Conservation (phyloP, 2,797 vertebrate genomes). For the Hydrophis major region DNA sequence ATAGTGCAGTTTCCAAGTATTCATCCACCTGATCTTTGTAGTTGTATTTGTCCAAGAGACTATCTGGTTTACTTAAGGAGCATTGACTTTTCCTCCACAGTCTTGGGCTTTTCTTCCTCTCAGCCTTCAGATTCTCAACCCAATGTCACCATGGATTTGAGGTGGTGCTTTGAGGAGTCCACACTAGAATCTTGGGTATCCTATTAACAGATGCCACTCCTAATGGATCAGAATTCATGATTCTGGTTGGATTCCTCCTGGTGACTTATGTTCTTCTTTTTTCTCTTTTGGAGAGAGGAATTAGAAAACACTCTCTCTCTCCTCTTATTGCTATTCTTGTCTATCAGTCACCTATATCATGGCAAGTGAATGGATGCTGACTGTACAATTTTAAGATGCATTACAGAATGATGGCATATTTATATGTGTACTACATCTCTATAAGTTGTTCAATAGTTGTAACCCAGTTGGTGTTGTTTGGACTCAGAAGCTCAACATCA, state of each 20-base stretch:
- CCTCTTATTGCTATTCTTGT: not conserved
- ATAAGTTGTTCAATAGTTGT: not conserved
- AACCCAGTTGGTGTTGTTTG: not conserved
- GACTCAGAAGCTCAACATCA: not conserved
- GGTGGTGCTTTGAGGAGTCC: not conserved
- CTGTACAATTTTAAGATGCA: not conserved
- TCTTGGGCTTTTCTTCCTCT: not conserved
- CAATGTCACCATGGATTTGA: not conserved
- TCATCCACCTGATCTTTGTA: not conserved
- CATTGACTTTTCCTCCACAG: not conserved
- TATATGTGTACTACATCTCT: not conserved
- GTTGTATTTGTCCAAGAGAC: not conserved
- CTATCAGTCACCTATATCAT: not conserved
- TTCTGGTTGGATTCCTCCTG: not conserved
- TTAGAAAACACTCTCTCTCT: not conserved
- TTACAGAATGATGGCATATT: not conserved
- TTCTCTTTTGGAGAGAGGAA: not conserved
- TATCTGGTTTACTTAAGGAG: not conserved
- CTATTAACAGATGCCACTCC: not conserved
- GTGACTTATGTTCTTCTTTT: not conserved
- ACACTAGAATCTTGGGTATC: not conserved
- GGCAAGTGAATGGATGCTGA: not conserved
- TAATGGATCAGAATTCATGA: not conserved
- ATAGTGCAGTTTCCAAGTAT: not conserved
- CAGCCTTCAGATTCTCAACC: not conserved